Base-by-base conservation (phyloP, 1,140 invertebrate genomes). In the Papilio polytes region DNA sequence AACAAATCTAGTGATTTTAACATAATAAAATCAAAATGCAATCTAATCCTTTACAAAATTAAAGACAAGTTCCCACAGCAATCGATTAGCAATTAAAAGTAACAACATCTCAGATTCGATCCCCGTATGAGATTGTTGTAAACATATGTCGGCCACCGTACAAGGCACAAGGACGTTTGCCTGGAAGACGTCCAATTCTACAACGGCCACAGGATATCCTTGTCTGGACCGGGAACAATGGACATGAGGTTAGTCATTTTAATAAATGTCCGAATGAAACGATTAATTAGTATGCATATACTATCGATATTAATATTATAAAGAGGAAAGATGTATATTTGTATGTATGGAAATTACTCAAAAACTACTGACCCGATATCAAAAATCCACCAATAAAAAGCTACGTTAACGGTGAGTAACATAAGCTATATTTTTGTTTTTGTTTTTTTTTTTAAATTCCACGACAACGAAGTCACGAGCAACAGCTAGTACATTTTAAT, bases 31-130 rank as follows among this genome's bases (percentile, higher is more conserved):
- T 70, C 12, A 36, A 26, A 10, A 15, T 15, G 63, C 26, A 70
- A 70, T 70, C 13, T 3, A 70, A 36, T 36, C 26, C 63, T 70
- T 70, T 18, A 31, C 63, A 70, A 3, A 18, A 46, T 74, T 74
- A 74, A 48, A 76, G 22, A 74, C 9, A 26, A 51, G 44, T 76
- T 76, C 46, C 12, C 46, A 76, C 74, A n/a, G 22, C 22, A 51
- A 76, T 73, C 18, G 7, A 46, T 46, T 73, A 51, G n/a, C 74
- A 76, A 76, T 76, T 76, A 76, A 76, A 76, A 53, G 56, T 44
- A 26, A 26, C 18, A 44, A 74, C 20, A 9, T 13, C 74, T 76
- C 46, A 46, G 46, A 48, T 76, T 48, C 74, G 74, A 76, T 76
- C 74, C 74, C 46, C 74, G 41, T 51, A 13, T 10, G 3, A 20